Evolutionary conservation across 2,797 vertebrate genomes (phyloP).

Genomic region (Gallirallus australis): DNA sequence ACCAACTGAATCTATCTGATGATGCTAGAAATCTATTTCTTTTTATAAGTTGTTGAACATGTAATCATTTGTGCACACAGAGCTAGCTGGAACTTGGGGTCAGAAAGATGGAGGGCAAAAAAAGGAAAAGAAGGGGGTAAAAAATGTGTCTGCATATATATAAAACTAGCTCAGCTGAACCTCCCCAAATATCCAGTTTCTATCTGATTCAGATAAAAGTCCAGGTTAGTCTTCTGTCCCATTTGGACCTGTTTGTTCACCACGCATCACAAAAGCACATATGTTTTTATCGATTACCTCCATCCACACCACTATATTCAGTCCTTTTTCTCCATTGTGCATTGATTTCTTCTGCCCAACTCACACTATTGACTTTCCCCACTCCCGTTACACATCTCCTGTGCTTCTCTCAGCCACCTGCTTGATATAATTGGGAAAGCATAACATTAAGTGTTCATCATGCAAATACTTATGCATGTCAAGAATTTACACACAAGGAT

Average conservation of each 20-base stretch:
- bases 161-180: background rate
- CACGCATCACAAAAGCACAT: background rate
- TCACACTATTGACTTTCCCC: constrained; percentile 30
- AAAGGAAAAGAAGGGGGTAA: background rate
- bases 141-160: background rate
- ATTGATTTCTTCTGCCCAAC: constrained; percentile 52
- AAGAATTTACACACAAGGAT: background rate
- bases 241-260: background rate
- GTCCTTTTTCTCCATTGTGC: background rate
- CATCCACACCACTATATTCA: background rate
- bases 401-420: background rate
- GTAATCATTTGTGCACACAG: background rate
- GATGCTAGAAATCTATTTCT: background rate
- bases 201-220: background rate
- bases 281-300: constrained; percentile 7
- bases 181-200: background rate
- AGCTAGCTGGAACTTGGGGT: background rate
- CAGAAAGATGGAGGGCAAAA: background rate
- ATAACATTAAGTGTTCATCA: background rate
- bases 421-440: background rate
- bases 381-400: background rate
- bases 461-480: background rate
- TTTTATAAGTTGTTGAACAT: background rate
- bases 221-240: background rate
- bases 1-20: background rate